Evolutionary conservation across 2,888 invertebrate genomes (phyloP).

Genomic region (Melipona bicolor): DNA sequence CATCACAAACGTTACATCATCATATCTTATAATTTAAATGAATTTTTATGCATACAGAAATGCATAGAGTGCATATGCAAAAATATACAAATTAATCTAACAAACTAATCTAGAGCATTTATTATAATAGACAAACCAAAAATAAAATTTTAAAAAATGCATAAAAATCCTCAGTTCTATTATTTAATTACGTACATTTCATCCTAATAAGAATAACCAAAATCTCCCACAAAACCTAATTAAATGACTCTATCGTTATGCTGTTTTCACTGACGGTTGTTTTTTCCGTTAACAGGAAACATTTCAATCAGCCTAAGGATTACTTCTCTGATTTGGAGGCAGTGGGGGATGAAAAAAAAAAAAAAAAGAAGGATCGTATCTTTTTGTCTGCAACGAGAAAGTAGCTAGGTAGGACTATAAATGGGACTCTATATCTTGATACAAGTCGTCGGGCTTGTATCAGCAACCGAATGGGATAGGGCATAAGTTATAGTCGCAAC

Average conservation of each 20-base stretch:
- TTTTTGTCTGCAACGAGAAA: background rate
- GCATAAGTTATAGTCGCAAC: constrained; percentile 49
- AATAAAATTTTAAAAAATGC: too few relatives aligned
- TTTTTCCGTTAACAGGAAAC: background rate
- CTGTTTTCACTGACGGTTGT: background rate
- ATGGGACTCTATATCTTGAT: constrained; percentile 43
- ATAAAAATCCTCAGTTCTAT: background rate
- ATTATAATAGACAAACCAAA: too few relatives aligned
- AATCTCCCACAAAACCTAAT: background rate
- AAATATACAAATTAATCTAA: too few relatives aligned
- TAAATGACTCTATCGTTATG: background rate
- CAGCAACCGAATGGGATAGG: constrained; percentile 20
- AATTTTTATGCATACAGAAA: too few relatives aligned
- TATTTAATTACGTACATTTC: background rate
- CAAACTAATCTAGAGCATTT: too few relatives aligned
- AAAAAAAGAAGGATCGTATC: background rate
- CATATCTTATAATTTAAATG: too few relatives aligned
- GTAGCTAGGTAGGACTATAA: constrained; percentile 18
- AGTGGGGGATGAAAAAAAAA: background rate
- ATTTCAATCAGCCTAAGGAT: constrained; percentile 22
- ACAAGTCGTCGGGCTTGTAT: constrained; percentile 32
- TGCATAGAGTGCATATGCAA: too few relatives aligned
- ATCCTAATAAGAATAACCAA: background rate
- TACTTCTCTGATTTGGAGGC: constrained; percentile 7
- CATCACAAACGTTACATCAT: too few relatives aligned